Evolutionary conservation across 2,888 invertebrate genomes (phyloP).

Genomic region (Phragmatobia fuliginosa): DNA sequence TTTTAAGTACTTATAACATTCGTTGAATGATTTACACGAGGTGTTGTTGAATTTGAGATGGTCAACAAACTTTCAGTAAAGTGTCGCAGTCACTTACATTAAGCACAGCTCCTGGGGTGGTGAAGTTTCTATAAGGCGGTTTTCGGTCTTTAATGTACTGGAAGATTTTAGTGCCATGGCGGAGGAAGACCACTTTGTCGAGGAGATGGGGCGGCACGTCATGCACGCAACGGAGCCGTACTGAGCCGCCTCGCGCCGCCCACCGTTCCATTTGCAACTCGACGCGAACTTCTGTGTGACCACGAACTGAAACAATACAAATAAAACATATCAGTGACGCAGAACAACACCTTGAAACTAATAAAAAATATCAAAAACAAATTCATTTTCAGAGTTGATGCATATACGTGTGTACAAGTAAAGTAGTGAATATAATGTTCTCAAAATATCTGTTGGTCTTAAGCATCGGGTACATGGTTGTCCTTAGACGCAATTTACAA

Average conservation of each 20-base stretch:
- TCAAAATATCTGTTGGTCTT: too few relatives aligned
- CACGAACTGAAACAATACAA: constrained; percentile 70
- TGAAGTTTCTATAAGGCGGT: constrained; percentile 90
- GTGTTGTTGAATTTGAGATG: too few relatives aligned
- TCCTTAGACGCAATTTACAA: too few relatives aligned
- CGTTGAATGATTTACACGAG: too few relatives aligned
- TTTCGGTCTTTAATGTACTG: constrained; percentile 92
- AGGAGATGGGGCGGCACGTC: constrained; percentile 91
- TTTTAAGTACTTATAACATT: too few relatives aligned
- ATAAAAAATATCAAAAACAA: neutral
- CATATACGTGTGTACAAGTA: too few relatives aligned
- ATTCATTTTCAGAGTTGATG: too few relatives aligned
- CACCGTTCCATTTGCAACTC: constrained; percentile 90
- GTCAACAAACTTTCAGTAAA: too few relatives aligned
- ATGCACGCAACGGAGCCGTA: constrained; percentile 91
- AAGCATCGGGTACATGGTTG: too few relatives aligned
- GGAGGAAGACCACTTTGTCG: constrained; percentile 92
- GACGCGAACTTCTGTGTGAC: constrained; percentile 87
- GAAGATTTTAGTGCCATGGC: constrained; percentile 91
- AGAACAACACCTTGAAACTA: neutral
- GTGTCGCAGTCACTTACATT: constrained; percentile 90
- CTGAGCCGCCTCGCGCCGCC: constrained; percentile 90
- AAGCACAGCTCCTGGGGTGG: constrained; percentile 90
- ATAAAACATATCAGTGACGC: constrained; percentile 17
- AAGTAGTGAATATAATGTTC: too few relatives aligned